Evolutionary conservation across 2,888 invertebrate genomes (phyloP).

Genomic region (Drosophila testacea): DNA sequence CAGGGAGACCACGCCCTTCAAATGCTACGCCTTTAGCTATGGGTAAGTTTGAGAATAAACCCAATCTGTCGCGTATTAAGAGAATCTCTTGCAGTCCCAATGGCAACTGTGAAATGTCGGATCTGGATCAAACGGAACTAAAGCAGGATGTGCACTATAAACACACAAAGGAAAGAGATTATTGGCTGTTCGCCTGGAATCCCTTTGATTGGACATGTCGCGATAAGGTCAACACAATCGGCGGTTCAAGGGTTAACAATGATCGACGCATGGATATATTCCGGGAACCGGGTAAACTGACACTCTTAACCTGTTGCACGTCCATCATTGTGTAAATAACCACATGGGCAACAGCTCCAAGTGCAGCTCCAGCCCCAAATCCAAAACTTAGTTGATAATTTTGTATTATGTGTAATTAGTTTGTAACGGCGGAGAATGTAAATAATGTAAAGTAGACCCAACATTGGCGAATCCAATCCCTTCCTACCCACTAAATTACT

Average conservation of each 20-base stretch:
- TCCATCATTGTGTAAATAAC: slow-evolving; percentile 82
- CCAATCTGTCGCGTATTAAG: background rate
- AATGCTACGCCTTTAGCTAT: slow-evolving; percentile 92
- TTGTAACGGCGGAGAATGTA: slow-evolving; percentile 61
- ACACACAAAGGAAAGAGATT: slow-evolving; percentile 87
- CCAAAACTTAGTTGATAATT: slow-evolving; percentile 13
- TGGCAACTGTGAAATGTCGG: slow-evolving; percentile 91
- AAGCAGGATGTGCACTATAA: slow-evolving; percentile 90
- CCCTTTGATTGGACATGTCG: slow-evolving; percentile 90
- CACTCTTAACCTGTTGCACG: slow-evolving; percentile 84
- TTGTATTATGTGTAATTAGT: slow-evolving; percentile 51
- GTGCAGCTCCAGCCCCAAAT: slow-evolving; percentile 16
- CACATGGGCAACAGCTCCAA: slow-evolving; percentile 25
- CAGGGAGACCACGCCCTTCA: slow-evolving; percentile 87
- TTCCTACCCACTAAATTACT: slow-evolving; percentile 24
- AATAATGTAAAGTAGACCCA: slow-evolving; percentile 47
- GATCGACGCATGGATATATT: slow-evolving; percentile 86
- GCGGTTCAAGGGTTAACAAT: slow-evolving; percentile 84
- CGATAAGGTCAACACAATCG: slow-evolving; percentile 85
- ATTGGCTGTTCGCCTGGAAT: slow-evolving; percentile 92
- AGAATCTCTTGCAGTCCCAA: slow-evolving; percentile 72
- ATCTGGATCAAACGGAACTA: slow-evolving; percentile 91
- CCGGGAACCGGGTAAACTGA: slow-evolving; percentile 85
- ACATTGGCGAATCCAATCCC: slow-evolving; percentile 58
- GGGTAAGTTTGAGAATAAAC: slow-evolving; percentile 85